Conservation (phyloP, 2,888 invertebrate genomes). For the Hypselothyrea guttata region DNA sequence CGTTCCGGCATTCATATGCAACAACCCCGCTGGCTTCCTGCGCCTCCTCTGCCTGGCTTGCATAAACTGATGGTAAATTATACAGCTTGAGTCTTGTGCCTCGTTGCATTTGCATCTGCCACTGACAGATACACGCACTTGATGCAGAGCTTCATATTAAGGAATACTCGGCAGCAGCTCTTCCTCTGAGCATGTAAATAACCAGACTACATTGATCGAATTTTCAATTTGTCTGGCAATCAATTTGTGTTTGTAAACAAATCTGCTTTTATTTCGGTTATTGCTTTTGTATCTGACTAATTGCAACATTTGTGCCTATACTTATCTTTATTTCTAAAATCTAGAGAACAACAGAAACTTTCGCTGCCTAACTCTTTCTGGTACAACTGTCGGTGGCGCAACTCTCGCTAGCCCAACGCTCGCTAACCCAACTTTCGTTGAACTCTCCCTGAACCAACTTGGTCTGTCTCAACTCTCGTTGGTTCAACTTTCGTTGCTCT, state of each 20-base stretch:
- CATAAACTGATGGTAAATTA: constrained; percentile 40
- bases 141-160: constrained; percentile 44
- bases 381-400: too few species aligned
- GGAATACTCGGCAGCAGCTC: constrained; percentile 24
- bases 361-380: too few species aligned
- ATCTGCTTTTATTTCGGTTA: constrained; percentile 20
- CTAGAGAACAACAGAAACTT: too few species aligned
- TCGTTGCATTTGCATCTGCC: constrained; percentile 32
- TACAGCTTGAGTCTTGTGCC: constrained; percentile 21
- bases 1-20: constrained; percentile 1
- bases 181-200: constrained; percentile 21
- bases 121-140: constrained; percentile 45
- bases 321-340: too few species aligned
- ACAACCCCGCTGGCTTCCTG: too few species aligned
- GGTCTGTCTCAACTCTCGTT: too few species aligned
- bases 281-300: too few species aligned
- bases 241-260: constrained; percentile 58
- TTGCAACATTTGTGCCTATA: too few species aligned
- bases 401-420: too few species aligned
- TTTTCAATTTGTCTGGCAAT: constrained; percentile 45
- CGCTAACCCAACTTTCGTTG: too few species aligned
- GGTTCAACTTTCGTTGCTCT: too few species aligned
- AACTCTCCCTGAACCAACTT: too few species aligned
- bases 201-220: constrained; percentile 12
- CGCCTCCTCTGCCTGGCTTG: background rate